Percentiles rank a stretch among this genome's conserved stretches.
Conservation (phyloP, 2,888 invertebrate genomes). For the Cheilosia pagana region DNA sequence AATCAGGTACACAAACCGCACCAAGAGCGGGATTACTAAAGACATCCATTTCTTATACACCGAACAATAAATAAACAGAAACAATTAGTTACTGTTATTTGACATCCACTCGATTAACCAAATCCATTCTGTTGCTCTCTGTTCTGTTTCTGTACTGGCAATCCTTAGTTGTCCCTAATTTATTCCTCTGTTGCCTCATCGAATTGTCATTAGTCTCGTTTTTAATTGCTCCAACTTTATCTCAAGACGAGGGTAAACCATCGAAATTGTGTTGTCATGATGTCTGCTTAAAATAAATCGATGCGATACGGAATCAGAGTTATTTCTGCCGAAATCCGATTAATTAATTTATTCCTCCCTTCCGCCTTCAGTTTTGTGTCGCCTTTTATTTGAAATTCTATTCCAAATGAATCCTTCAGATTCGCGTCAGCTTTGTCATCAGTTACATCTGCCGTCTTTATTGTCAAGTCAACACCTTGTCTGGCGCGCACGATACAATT, state of each 20-base stretch:
- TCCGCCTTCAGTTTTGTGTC: not conserved
- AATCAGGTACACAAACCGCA: too few relatives aligned
- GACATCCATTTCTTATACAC: too few relatives aligned
- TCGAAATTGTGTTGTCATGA: slow-evolving; percentile 14
- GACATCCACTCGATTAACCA: too few relatives aligned
- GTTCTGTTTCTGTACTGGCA: too few relatives aligned
- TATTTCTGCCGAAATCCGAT: slow-evolving; percentile 30
- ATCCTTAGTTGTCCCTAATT: not conserved
- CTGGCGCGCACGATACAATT: slow-evolving; percentile 40
- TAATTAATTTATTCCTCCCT: slow-evolving; percentile 51
- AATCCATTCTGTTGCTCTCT: too few relatives aligned
- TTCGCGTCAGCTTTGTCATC: slow-evolving; percentile 40
- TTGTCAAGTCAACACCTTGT: slow-evolving; percentile 40
- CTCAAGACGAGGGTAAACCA: slow-evolving; percentile 5
- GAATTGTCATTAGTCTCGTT: slow-evolving; percentile 12
- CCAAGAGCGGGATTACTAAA: too few relatives aligned
- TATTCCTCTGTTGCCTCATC: not conserved
- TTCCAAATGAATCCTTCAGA: slow-evolving; percentile 45
- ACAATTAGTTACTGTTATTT: too few relatives aligned
- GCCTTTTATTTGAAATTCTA: slow-evolving; percentile 53
- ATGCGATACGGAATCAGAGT: not conserved
- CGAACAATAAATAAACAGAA: too few relatives aligned
- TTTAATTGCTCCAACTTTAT: too few relatives aligned
- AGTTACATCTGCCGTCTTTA: slow-evolving; percentile 32
- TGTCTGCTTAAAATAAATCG: not conserved